Evolutionary conservation across 2,888 invertebrate species (phyloP), one percentile per base, ranked within the genome.

Genomic region (Hirtodrosophila cameraria): DNA sequence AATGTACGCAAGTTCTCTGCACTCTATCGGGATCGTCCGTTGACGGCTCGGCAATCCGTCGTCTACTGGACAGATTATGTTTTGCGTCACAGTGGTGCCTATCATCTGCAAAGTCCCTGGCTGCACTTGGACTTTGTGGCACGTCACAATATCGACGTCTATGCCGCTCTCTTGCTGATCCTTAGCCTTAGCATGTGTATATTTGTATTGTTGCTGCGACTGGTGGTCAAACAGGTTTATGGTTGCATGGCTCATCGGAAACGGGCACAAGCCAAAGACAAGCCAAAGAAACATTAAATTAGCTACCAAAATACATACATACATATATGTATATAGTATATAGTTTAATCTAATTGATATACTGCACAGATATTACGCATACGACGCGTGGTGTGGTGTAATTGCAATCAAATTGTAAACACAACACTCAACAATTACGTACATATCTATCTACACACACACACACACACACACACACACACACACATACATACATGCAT

Each of bases 41-140:
- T 92, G 82, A 90, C 85, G 11, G 90, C 92, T 0, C 82, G 92
- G 30, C 91, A 93, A 43, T 92, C 92, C 0, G 92, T 93, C 0
- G 88, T 92, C 70, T 93, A 85, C 76, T 93, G 93, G 93, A 90
- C 93, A 16, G 93, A 93, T 69, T 93, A 93, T 76, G 91, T 93
- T 0, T 87, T 93, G 2, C 90, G 93, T 7, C 89, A 93, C 77
- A 91, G 91, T 25, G 93, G 93, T 6, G 92, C 92, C 0, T 78
- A 87, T 2, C 91, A 90, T 50, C 89, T 93, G 75, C 92, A 91
- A 55, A 92, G 91, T 85, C 91, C 92, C 3, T 90, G 91, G 0
- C 55, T 90, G 2, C 81, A 92, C 25, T 72, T 93, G 53, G 90
- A 81, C 57, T 91, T 91, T 89, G 52, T 92, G 3, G 90, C 89